A percentile compares a stretch with the other conserved stretches of the same genome.
Evolutionary conservation across 2,113 vertebrate species (phyloP).

Genomic region (Sphaerodactylus townsendi): DNA sequence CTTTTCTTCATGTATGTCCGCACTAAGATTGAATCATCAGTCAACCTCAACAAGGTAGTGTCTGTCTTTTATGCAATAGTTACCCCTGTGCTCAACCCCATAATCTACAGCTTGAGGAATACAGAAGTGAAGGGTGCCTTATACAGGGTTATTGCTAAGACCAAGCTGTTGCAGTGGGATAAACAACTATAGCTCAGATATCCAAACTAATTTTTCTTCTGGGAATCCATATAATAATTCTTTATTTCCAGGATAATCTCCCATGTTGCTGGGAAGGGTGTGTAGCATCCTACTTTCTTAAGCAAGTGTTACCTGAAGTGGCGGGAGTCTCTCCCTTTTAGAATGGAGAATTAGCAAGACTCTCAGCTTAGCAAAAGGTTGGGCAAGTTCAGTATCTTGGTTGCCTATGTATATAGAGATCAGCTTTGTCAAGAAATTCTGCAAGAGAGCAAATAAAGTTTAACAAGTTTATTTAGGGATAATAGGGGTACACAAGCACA

Average conservation of each 20-base stretch:
- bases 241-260: background rate
- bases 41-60: conserved; percentile 57
- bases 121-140: conserved; percentile 57
- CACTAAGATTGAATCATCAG: conserved; percentile 42
- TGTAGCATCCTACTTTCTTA: background rate
- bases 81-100: conserved; percentile 54
- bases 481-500: no score
- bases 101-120: conserved; percentile 60
- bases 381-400: no score
- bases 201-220: background rate
- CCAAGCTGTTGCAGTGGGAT: background rate
- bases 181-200: background rate
- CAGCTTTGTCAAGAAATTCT: no score
- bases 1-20: conserved; percentile 58
- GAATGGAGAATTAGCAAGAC: no score
- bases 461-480: no score
- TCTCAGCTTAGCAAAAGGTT: no score
- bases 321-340: no score
- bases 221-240: background rate
- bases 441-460: no score
- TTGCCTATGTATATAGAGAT: no score
- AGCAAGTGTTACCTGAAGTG: no score
- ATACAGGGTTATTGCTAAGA: conserved; percentile 6
- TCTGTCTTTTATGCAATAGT: conserved; percentile 61
- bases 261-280: background rate